These are phyloP conservation scores for Drosophila suboccidentalis DNA, from an alignment of 2,888 invertebrate species.

Conservation along the genomic window DNA sequence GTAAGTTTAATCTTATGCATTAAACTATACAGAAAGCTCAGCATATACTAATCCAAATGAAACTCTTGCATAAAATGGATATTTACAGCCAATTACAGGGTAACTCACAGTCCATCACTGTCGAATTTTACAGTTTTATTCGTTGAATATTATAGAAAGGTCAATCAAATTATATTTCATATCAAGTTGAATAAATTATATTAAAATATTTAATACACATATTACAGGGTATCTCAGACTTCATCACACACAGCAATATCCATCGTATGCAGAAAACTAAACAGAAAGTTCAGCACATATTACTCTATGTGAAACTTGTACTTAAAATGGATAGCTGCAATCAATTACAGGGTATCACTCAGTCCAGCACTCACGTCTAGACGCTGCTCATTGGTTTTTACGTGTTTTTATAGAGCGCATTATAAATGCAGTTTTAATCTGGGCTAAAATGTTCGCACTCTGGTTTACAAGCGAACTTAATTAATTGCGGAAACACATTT, in stretches of 20 bases:
- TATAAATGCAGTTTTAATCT: constrained; percentile 63
- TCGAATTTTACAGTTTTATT: no score
- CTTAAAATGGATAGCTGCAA: neutral
- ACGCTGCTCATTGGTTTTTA: constrained; percentile 13
- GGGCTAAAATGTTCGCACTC: constrained; percentile 42
- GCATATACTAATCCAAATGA: neutral
- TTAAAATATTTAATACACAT: neutral
- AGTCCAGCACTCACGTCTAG: neutral
- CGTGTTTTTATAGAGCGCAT: constrained; percentile 27
- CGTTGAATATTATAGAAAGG: no score
- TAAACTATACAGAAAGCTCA: neutral
- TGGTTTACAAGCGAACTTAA: constrained; percentile 42
- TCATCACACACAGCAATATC: no score
- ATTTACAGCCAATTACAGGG: neutral
- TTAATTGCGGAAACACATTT: constrained; percentile 44
- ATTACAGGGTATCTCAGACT: neutral
- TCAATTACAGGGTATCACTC: neutral
- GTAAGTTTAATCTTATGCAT: neutral
- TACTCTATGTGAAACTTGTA: neutral
- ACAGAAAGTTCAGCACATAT: neutral
- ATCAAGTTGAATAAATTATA: neutral
- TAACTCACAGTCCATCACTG: neutral
- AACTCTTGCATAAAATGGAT: neutral
- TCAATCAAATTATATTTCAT: neutral
- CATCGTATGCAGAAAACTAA: neutral